Conservation (phyloP, 2,797 vertebrate genomes). For the Dermochelys coriacea region DNA sequence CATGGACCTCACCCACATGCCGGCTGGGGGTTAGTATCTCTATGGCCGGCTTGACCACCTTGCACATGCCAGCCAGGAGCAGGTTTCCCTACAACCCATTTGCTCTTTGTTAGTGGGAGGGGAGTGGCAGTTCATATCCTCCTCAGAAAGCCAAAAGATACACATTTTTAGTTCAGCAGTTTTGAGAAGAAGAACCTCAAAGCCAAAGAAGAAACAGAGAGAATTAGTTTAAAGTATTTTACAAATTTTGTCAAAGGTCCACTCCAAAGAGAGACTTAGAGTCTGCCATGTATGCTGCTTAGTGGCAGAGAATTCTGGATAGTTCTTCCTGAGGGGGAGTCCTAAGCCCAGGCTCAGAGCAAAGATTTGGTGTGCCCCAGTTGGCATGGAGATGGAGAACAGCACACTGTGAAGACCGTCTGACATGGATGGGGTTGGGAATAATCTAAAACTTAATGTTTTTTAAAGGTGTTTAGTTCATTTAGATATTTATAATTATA, state of each 20-base stretch:
- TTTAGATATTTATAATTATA: no score
- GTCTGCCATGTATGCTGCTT: background rate
- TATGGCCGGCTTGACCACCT: no score
- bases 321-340: background rate
- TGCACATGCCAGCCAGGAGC: no score
- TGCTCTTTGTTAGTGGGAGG: no score
- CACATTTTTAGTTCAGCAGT: background rate
- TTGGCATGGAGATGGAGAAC: background rate
- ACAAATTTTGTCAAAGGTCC: background rate
- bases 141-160: background rate
- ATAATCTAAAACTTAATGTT: background rate
- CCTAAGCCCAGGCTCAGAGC: background rate
- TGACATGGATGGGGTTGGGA: background rate
- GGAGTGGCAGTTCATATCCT: background rate
- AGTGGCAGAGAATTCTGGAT: background rate
- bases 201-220: background rate
- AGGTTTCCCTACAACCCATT: no score
- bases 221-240: background rate
- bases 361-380: background rate
- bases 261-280: background rate
- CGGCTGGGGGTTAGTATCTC: background rate
- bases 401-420: background rate
- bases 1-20: no score
- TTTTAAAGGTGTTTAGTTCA: background rate
- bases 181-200: background rate